Conservation (phyloP, 2,113 vertebrate genomes). For the Chaetura pelagica region DNA sequence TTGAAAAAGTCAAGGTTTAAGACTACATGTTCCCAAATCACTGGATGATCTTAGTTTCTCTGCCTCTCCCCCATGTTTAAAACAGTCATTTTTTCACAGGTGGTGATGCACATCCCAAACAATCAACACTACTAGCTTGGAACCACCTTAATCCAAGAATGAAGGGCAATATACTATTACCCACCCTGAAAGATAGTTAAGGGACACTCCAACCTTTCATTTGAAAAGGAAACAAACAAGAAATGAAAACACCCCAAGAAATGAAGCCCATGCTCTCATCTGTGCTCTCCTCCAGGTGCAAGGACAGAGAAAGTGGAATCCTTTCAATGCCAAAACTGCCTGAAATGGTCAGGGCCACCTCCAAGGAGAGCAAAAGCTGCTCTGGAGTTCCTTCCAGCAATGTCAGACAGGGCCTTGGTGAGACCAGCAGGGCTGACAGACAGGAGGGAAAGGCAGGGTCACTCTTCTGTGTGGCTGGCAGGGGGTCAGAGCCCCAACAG, state of each 20-base stretch:
- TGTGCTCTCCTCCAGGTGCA: neutral
- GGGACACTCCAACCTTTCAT: neutral
- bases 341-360: neutral
- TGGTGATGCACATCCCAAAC: neutral
- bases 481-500: neutral
- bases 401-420: neutral
- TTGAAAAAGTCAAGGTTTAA: neutral
- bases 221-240: neutral
- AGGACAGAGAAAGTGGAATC: rapidly evolving
- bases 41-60: neutral
- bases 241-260: neutral
- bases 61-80: neutral
- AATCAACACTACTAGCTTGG: too few relatives aligned
- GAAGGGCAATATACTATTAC: neutral
- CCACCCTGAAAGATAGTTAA: neutral
- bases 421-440: neutral
- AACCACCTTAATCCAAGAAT: neutral
- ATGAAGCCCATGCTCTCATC: neutral
- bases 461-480: neutral
- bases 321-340: neutral
- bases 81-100: neutral
- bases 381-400: neutral
- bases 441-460: neutral
- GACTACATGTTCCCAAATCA: neutral
- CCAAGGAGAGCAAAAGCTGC: neutral